Evolutionary conservation across 2,888 invertebrate species (phyloP), one percentile per base, ranked within the genome.

Genomic region (Dermolepida albohirtum): DNA sequence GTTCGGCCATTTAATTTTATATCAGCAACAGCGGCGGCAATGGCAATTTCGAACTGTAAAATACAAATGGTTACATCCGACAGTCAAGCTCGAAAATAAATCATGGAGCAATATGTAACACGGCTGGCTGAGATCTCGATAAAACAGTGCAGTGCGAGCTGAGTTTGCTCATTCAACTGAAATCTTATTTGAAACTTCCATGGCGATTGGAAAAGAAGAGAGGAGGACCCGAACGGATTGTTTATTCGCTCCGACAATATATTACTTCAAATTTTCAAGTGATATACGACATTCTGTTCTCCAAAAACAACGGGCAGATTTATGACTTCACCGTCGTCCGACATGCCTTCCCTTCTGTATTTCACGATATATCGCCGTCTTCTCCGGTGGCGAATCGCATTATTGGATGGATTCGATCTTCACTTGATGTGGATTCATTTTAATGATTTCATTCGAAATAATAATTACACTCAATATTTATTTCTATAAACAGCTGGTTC

Each of bases 241-340:
- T 57, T 57, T 57, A 57, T 57, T 57, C 57, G 14, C 40, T 40
- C 57, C 40, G 43, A 41, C 34, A 27, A 57, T 57, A 57, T 57
- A 40, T 57, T 57, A 57, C 57, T 57, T 57, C 57, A 57, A 57
- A 57, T 57, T 57, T 57, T 57, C 57, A 17, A 57, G 57, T 57
- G 57, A 57, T 57, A 57, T 57, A 57, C 57, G 34, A 40, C 57
- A 43, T 12, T 16, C 40, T 22, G 57, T 41, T 40, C 17, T 10
- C 27, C 40, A 22, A 40, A 57, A 57, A 57, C 39, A 34, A 40
- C 39, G 22, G 40, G 16, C 40, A 57, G 41, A 57, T 57, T 57
- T 57, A 57, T 57, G 57, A 16, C 57, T 22, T 11, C 29, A 29
- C 34, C 51, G 51, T 27, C 51, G 22, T 51, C 29, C 29, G 49